Conservation (phyloP, 2,797 vertebrate species). For the Smutsia gigantea region DNA sequence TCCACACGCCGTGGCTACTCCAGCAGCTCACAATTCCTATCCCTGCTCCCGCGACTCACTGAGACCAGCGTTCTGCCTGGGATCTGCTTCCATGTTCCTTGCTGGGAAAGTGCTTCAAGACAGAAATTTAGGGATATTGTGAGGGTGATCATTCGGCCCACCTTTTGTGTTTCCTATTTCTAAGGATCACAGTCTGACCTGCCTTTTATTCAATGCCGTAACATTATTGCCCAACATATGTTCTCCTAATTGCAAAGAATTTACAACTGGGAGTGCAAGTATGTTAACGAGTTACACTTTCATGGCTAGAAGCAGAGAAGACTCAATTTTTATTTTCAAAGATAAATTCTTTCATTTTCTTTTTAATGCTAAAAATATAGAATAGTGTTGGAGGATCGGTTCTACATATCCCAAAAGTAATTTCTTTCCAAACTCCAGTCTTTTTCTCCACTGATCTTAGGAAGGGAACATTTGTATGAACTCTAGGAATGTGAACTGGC, state of each 20-base stretch:
- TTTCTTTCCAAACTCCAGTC: background rate
- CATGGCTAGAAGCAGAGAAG: background rate
- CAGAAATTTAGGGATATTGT: background rate
- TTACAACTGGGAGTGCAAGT: background rate
- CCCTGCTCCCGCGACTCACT: background rate
- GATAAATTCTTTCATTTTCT: background rate
- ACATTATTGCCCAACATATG: background rate
- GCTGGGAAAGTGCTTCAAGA: background rate
- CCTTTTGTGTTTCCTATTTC: background rate
- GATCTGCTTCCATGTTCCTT: background rate
- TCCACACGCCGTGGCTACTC: background rate
- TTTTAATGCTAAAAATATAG: background rate
- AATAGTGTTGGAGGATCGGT: background rate
- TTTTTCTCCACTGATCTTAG: conserved; percentile 42
- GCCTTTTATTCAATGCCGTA: background rate
- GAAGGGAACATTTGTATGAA: conserved; percentile 69
- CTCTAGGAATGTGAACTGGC: conserved; percentile 54
- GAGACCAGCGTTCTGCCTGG: background rate
- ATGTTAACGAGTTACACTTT: background rate
- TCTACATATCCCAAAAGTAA: background rate
- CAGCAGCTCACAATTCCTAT: background rate
- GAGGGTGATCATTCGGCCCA: rapidly evolving
- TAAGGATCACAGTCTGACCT: background rate
- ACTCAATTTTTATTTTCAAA: background rate
- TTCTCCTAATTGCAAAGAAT: background rate